phyloP scores from a whole-genome alignment of 2,888 invertebrate species.

The Chalcosyrphus nemorum region DNA sequence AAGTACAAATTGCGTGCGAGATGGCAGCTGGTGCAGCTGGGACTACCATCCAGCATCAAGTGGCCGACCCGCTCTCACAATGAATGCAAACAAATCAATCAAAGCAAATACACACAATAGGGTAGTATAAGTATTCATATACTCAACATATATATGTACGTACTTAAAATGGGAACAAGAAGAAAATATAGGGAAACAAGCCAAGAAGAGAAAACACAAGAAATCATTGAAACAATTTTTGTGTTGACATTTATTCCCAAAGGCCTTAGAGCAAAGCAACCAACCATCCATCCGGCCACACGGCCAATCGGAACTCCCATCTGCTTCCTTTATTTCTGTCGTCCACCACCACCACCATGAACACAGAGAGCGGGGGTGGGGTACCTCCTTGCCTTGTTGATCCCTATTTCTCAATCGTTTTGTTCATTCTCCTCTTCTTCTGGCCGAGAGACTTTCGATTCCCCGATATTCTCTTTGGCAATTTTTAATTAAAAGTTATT shows the following conservation, averaged over 20 bases:
- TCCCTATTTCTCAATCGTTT: slow-evolving; percentile 52
- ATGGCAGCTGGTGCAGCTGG: slow-evolving; percentile 48
- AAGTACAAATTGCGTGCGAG: slow-evolving; percentile 23
- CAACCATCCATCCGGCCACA: slow-evolving; percentile 52
- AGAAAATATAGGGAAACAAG: slow-evolving; percentile 21
- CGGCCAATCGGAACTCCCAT: slow-evolving; percentile 68
- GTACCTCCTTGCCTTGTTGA: slow-evolving; percentile 52
- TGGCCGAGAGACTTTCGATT: slow-evolving; percentile 32
- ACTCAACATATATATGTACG: background rate
- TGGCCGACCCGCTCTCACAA: slow-evolving; percentile 35
- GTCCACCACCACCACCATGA: slow-evolving; percentile 1
- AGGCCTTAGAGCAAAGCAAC: slow-evolving; percentile 47
- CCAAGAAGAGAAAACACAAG: slow-evolving; percentile 31
- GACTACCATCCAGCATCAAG: slow-evolving; percentile 36
- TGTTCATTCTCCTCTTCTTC: slow-evolving; percentile 7
- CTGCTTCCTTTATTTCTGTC: slow-evolving; percentile 51
- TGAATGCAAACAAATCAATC: slow-evolving; percentile 73
- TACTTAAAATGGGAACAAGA: slow-evolving; percentile 61
- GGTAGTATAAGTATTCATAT: background rate
- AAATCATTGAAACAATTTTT: slow-evolving; percentile 72
- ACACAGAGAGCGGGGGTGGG: background rate
- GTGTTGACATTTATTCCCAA: slow-evolving; percentile 72
- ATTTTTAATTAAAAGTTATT: slow-evolving; percentile 72
- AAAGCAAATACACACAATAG: slow-evolving; percentile 64
- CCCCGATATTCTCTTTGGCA: slow-evolving; percentile 56